Base-by-base conservation (phyloP, 2,797 vertebrate species). In the Cuniculus paca region DNA sequence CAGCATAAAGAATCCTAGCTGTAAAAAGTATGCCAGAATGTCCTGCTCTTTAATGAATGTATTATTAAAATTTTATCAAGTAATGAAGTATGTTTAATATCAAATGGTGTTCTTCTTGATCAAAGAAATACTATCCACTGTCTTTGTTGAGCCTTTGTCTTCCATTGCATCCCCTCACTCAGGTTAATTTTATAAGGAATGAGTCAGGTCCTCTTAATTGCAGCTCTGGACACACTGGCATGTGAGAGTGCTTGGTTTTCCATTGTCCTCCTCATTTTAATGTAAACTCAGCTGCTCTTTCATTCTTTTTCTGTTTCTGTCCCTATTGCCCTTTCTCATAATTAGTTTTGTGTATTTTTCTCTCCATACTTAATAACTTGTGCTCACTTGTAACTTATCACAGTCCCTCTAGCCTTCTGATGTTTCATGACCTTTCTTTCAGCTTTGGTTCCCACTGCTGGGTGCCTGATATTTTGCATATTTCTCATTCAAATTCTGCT, bases 401-500 rank as follows among this genome's bases (percentile, higher is more conserved):
- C 61, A 54, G 50, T 50, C n/a, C 48, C 34, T 77, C 6, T 56
- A 58, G 31, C 39, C 58, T 82, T 45, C 70, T 56, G 48, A 48
- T 83, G 28, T 54, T 84, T 91, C 34, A 17, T 86, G 79, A 84
- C 45, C 48, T 84, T 83, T 91, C 48, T 84, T 83, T 91, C 24
- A 88, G 42, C 39, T 84, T 89, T 34, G n/a, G 0, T 83, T 90
- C 11, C 52, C 65, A 75, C 13, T 65, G 14, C 58, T 28, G 52
- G 34, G 2, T 87, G 52, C 22, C 60, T 90, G 63, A 52, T 56
- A 82, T 60, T 81, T 63, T 68, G 36, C 36, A 7, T 31, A 28
- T 82, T 79, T 94, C 45, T 92, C 22, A 42, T 93, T 94, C 31
- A 88, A 9, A 36, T 93, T 63, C 56, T 93, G 36, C 5, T 83